Base-by-base conservation (phyloP, 2,797 vertebrate species). In the Yasuhikotakia modesta region DNA sequence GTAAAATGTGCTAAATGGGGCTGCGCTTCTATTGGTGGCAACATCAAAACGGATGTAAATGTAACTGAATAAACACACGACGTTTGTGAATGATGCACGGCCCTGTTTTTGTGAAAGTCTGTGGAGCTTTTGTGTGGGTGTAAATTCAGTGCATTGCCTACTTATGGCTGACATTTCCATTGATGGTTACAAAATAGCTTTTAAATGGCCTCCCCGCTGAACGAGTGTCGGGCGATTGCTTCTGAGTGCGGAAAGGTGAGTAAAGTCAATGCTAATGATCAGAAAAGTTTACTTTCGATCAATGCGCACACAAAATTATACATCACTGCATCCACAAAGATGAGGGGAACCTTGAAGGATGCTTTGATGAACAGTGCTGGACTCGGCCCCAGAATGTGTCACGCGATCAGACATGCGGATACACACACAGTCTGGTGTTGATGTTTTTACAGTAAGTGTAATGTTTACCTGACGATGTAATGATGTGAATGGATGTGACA, bases 251-350 rank as follows among this genome's bases (percentile, higher is more conserved):
- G 43, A 72, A 46, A 70, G 48, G 75, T 48, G 45, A 69, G 66
- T 22, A 22, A 79, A 76, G 67, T 78, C 66, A 64, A 70, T 76
- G 48, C 8, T 53, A 80, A 65, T 82, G 35, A 84, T 78, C 43
- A 53, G 46, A 53, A 21, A 30, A 73, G 53, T 75, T 75, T 75
- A 70, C 71, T 79, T 45, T 78, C 70, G 74, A 75, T 79, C 65
- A 74, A 61, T 71, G 64, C 35, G 1, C 53, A 55, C 53, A 19
- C 53, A 55, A 22, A 58, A 5, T 16, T 35, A 35, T 35, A 35
- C 35, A 35, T 35, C 35, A 6, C 35, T 35, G 35, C 35, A 35
- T 35, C 35, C 8, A 35, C 35, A 35, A 35, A 35, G 35, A 4
- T 35, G 35, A 35, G 35, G 35, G 35, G 1, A 35, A 6, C 5